phyloP scores from a whole-genome alignment of 2,797 vertebrate species.

The Margarornis squamiger region DNA sequence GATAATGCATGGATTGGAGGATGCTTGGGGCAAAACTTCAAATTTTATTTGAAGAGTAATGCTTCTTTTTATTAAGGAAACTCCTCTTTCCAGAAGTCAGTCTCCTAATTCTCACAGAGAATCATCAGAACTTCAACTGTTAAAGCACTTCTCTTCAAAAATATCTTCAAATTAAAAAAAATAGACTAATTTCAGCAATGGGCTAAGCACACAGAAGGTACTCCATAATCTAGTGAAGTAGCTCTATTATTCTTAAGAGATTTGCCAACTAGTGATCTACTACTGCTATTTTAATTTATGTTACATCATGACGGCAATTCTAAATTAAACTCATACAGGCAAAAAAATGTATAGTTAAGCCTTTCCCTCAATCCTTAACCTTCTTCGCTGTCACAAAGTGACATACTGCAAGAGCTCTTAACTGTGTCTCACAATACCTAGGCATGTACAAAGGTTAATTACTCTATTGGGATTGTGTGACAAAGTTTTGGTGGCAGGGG shows the following conservation, averaged over 20 bases:
- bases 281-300: slow-evolving; percentile 37
- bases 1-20: neutral
- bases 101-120: neutral
- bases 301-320: slow-evolving; percentile 8
- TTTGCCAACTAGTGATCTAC: neutral
- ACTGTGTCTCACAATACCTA: neutral
- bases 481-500: neutral
- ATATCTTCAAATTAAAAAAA: neutral
- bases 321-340: slow-evolving; percentile 39
- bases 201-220: neutral
- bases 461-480: neutral
- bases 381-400: neutral
- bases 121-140: neutral
- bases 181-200: neutral
- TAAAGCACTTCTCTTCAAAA: neutral
- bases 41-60: neutral
- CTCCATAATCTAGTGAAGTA: neutral
- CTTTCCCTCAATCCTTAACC: slow-evolving; percentile 11
- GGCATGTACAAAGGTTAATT: neutral
- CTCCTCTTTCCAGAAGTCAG: neutral
- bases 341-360: slow-evolving; percentile 9
- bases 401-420: neutral
- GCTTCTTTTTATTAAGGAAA: neutral
- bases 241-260: neutral
- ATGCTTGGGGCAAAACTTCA: neutral